These are phyloP conservation scores for Paratrypauchen microcephalus DNA, from an alignment of 2,797 vertebrate species.

Conservation along the genomic window DNA sequence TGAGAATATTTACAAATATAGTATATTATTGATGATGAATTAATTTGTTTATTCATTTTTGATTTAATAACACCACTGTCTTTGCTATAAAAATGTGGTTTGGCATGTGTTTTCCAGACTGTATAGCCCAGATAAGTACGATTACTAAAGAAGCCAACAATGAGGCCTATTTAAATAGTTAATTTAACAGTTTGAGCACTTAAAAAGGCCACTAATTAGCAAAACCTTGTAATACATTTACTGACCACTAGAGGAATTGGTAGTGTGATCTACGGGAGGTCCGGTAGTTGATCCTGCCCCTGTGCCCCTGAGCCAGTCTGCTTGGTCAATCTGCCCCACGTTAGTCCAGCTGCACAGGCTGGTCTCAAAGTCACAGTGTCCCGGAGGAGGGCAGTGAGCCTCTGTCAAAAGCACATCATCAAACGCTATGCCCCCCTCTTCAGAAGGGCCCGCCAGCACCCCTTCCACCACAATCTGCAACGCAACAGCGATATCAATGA, in stretches of 20 bases:
- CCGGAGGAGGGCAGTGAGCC: conserved; percentile 56
- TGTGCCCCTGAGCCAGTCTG: conserved; percentile 73
- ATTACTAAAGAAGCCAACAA: too few relatives aligned
- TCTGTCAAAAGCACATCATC: conserved; percentile 73
- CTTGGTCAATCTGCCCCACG: conserved; percentile 60
- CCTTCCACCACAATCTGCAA: conserved; percentile 76
- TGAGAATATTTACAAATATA: too few relatives aligned
- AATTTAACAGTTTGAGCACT: not conserved
- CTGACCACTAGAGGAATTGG: conserved; percentile 65
- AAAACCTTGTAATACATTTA: not conserved
- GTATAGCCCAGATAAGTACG: too few relatives aligned
- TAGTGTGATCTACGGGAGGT: conserved; percentile 76
- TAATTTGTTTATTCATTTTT: too few relatives aligned
- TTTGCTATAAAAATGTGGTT: too few relatives aligned
- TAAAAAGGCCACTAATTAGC: not conserved
- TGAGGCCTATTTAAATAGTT: not conserved
- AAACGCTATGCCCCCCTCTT: conserved; percentile 72
- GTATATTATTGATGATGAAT: too few relatives aligned
- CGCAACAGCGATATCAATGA: not conserved
- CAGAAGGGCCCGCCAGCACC: conserved; percentile 56
- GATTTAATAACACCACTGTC: too few relatives aligned
- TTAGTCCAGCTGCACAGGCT: conserved; percentile 76
- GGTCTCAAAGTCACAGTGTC: conserved; percentile 76
- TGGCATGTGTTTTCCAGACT: too few relatives aligned
- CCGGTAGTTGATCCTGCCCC: conserved; percentile 65